Evolutionary conservation across 2,888 invertebrate species (phyloP), one percentile per base, ranked within the genome.

Genomic region (Leptinotarsa rubiginosa): DNA sequence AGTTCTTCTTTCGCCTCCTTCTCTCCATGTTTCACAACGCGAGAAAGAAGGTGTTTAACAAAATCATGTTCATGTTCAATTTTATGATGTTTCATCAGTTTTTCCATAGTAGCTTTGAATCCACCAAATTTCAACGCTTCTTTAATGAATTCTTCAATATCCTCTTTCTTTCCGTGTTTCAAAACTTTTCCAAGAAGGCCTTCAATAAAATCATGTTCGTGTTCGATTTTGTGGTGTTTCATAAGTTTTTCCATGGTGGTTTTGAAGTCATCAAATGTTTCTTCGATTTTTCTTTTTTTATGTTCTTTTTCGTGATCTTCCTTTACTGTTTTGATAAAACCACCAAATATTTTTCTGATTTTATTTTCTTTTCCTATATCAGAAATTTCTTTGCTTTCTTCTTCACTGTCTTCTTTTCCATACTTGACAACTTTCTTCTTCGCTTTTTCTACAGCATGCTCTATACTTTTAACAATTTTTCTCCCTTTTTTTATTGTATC

Each of bases 61-160:
- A 50, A 50, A 16, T 50, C 16, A 50, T 50, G 16, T 15, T 50
- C n/a, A 15, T 50, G 50, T 50, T 50, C 50, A 16, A 50, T 50
- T 50, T 50, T 50, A 50, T 50, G 50, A 50, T 50, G 50, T 50
- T 50, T 50, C 50, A 50, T 15, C 50, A 50, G 13, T 50, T 50
- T 50, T 50, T 50, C 50, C 50, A 50, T 50, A n/a, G n/a, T 50
- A n/a, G 15, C 50, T 50, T 50, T 50, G 50, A 50, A 50, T 16
- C 15, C 50, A 15, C n/a, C 50, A 15, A 50, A 50, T 50, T 41
- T 41, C 41, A 41, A 12, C 12, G 41, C 41, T 41, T 41, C 41
- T 41, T 41, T 41, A 41, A 41, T 10, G 41, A n/a, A 50, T n/a
- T n/a, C 50, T 50, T 4, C 50, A 5, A 15, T n/a, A 16, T 16